Percentiles rank a stretch among this genome's conserved stretches.
Evolutionary conservation across 2,113 vertebrate species (phyloP).

Genomic region (Mesembrinibis cayennensis): DNA sequence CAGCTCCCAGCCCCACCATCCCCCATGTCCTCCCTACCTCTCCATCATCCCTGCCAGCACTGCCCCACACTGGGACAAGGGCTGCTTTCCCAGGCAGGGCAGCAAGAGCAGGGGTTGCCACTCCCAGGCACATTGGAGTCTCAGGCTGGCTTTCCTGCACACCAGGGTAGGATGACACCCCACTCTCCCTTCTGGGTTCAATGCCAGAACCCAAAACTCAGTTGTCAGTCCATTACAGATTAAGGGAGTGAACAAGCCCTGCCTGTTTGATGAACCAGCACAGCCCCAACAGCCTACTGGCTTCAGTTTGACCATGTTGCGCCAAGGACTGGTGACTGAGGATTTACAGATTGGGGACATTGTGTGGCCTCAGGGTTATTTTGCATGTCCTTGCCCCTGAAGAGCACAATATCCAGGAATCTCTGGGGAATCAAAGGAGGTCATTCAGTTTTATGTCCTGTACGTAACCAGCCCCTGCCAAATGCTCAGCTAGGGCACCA

Average conservation of each 20-base stretch:
- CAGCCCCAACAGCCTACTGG: background rate
- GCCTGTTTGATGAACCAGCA: background rate
- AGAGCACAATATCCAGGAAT: background rate
- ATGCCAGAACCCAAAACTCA: background rate
- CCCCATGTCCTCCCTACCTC: background rate
- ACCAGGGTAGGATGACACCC: background rate
- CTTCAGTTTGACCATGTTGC: fast-evolving
- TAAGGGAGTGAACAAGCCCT: background rate
- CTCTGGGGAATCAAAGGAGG: background rate
- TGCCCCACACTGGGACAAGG: background rate
- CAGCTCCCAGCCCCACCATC: background rate
- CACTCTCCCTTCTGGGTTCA: background rate
- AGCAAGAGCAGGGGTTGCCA: background rate
- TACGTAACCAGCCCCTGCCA: background rate
- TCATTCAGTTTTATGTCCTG: background rate
- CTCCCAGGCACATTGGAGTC: background rate
- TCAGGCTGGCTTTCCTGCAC: background rate
- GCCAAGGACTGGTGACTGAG: background rate
- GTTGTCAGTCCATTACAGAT: background rate
- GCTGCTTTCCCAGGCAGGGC: background rate
- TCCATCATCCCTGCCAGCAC: background rate
- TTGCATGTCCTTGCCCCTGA: background rate
- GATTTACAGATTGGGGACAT: background rate
- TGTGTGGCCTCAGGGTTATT: background rate
- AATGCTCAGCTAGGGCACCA: background rate